Percentiles rank a stretch among this genome's conserved stretches.
These are phyloP conservation scores for Physella acuta DNA, from an alignment of 1,140 invertebrate species.

Conservation along the genomic window DNA sequence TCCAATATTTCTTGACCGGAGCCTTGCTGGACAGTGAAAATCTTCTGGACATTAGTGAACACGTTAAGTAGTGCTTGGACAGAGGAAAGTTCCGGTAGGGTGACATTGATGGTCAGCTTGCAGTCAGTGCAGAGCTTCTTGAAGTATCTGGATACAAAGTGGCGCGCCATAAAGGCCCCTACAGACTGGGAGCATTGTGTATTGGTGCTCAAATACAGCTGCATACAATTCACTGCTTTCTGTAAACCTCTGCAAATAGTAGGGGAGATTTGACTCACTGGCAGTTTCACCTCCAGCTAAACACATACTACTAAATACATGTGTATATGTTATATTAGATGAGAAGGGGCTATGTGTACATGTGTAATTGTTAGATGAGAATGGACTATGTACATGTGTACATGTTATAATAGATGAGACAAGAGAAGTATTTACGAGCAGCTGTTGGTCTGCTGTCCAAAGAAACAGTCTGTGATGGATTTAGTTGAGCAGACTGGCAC, in stretches of 20 bases:
- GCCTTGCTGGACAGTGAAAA: too few relatives aligned
- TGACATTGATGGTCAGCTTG: background rate
- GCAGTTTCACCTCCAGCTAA: too few relatives aligned
- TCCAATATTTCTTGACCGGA: too few relatives aligned
- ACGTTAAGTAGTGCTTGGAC: too few relatives aligned
- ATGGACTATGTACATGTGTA: background rate
- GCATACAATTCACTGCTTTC: background rate
- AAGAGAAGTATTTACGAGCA: conserved; percentile 7
- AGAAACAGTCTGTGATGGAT: background rate
- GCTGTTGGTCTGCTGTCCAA: background rate
- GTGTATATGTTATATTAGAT: background rate
- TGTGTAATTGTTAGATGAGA: background rate
- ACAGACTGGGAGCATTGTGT: background rate
- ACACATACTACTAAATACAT: too few relatives aligned
- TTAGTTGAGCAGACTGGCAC: background rate
- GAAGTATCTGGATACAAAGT: background rate
- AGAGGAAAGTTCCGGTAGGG: background rate
- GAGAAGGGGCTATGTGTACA: background rate
- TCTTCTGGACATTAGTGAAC: too few relatives aligned
- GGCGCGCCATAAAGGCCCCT: background rate
- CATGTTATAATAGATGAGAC: background rate
- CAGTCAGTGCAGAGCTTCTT: background rate
- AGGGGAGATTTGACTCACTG: too few relatives aligned
- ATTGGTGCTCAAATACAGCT: background rate
- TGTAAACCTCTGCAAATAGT: background rate